phyloP scores from a whole-genome alignment of 2,888 invertebrate species.

The Nebria brevicollis region DNA sequence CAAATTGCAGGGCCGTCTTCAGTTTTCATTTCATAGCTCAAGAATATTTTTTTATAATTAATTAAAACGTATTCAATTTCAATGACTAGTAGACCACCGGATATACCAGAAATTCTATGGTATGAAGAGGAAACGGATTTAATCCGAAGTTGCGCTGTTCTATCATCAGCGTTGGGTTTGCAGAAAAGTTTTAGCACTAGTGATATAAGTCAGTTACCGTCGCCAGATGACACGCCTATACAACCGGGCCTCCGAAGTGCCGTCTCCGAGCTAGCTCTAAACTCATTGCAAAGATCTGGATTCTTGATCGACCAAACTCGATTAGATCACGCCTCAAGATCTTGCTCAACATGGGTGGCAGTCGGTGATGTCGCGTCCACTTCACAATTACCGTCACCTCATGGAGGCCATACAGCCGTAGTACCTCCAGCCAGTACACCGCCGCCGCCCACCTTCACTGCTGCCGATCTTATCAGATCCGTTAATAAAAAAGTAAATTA shows the following conservation, averaged over 20 bases:
- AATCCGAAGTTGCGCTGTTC: constrained; percentile 81
- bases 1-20: constrained; percentile 9
- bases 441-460: constrained; percentile 69
- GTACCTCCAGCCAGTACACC: constrained; percentile 58
- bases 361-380: constrained; percentile 80
- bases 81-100: constrained; percentile 63
- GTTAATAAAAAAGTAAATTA: constrained; percentile 79
- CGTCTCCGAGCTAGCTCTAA: constrained; percentile 70
- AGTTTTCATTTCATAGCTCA: background rate
- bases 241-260: constrained; percentile 60
- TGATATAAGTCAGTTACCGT: constrained; percentile 74
- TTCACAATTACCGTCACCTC: constrained; percentile 85
- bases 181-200: constrained; percentile 86
- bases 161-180: constrained; percentile 83
- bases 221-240: constrained; percentile 63
- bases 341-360: constrained; percentile 89
- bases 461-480: constrained; percentile 76
- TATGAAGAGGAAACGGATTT: constrained; percentile 82
- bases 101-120: constrained; percentile 73
- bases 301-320: constrained; percentile 62
- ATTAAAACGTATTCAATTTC: background rate
- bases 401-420: constrained; percentile 66
- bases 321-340: constrained; percentile 68
- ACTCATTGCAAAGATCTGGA: constrained; percentile 66
- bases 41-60: background rate